Evolutionary conservation across 2,113 vertebrate genomes (phyloP).

Genomic region (Pterocles orientalis): DNA sequence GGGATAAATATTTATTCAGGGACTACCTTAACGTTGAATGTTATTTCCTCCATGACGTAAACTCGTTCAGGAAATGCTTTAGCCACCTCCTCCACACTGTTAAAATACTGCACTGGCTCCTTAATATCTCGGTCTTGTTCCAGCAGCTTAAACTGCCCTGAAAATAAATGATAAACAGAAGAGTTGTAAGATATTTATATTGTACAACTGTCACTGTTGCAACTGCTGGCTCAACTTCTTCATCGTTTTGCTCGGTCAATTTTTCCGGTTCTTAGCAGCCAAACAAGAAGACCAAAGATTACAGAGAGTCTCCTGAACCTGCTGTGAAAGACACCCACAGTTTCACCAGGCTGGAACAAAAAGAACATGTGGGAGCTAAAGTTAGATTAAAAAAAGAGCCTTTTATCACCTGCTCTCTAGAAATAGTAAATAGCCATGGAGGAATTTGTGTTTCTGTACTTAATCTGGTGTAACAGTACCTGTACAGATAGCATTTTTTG

Average conservation of each 20-base stretch:
- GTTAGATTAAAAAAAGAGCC: not conserved
- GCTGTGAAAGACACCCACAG: not conserved
- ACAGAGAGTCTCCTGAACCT: slow-evolving; percentile 7
- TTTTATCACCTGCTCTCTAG: not conserved
- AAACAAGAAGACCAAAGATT: not conserved
- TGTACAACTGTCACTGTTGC: slow-evolving; percentile 72
- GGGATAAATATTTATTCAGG: slow-evolving; percentile 76
- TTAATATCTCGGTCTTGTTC: slow-evolving; percentile 99
- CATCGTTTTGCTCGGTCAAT: not conserved
- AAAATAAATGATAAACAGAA: slow-evolving; percentile 74
- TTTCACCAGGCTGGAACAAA: not conserved
- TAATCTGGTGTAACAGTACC: not conserved
- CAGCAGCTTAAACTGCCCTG: slow-evolving; percentile 98
- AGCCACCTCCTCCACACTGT: slow-evolving; percentile 98
- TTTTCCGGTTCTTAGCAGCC: slow-evolving; percentile 37
- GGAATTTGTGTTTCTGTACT: not conserved
- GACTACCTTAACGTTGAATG: slow-evolving; percentile 97
- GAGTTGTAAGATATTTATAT: slow-evolving; percentile 73
- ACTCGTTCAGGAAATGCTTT: slow-evolving; percentile 99
- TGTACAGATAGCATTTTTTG: not conserved
- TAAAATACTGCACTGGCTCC: slow-evolving; percentile 98
- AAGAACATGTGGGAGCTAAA: not conserved
- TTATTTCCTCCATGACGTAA: slow-evolving; percentile 99
- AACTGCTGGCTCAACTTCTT: slow-evolving; percentile 50
- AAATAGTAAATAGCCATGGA: slow-evolving; percentile 1